Base-by-base conservation (phyloP, 2,888 invertebrate species). In the Coleophora flavipennella region DNA sequence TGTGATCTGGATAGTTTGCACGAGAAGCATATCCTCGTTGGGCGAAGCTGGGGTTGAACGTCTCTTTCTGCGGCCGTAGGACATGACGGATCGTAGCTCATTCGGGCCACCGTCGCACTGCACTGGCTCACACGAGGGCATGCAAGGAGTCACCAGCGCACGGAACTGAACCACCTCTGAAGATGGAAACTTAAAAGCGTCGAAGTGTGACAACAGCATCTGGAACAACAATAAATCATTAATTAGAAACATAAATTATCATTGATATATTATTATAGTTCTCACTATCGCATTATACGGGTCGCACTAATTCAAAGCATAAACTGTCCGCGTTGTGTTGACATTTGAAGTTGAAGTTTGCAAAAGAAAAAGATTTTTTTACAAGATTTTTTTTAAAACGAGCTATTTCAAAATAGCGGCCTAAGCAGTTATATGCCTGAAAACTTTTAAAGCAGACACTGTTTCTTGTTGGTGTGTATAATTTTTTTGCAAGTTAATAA, bases 141-240 rank as follows among this genome's bases (percentile, higher is more conserved):
- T 92, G 73, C 96, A 96, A 0, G 96, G 96, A 2, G 96, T 96
- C 31, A 97, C 96, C 62, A 96, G 76, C n/a, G 96, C 96, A 48
- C 96, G 90, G 90, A 97, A 97, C 70, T 96, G 96, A 1, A 97
- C 96, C 34, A 95, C 92, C 70, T 96, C 96, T 10, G 95, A 95
- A 36, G 95, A 95, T 33, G 96, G 96, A 87, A 97, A 97, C 76
- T 97, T 96, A 89, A 97, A 97, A 29, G 96, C 96, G 73, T 96
- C 96, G 81, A 97, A 96, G 79, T 94, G 92, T 38, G 96, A 95
- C 45, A 95, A 84, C 46, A 96, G 85, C 56, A 93, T 89, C 91
- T 93, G 88, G 35, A 80, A 76, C 67, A 65, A 20, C 20, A 20
- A 20, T 3, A 20, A 20, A 20, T 20, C 3, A 20, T 20, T 4